A percentile compares a stretch with the other conserved stretches of the same genome.
phyloP scores from a whole-genome alignment of 37 sponge, comb jelly and placozoan genomes.

The Cladorhizidae sp. region DNA sequence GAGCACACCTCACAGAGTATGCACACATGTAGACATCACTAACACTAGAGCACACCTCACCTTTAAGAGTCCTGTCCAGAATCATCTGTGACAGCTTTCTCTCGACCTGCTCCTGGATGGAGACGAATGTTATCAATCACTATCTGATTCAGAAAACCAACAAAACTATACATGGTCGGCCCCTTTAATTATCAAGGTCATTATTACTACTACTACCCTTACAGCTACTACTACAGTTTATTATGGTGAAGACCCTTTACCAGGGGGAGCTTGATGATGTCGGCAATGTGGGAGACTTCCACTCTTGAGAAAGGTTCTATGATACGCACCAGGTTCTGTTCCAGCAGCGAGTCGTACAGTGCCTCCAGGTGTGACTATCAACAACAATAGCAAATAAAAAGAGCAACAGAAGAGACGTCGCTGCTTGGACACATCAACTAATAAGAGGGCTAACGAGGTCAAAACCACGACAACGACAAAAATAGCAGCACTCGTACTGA shows the following conservation, averaged over 20 bases:
- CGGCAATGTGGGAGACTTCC: slow-evolving; percentile 89
- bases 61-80: slow-evolving; percentile 93
- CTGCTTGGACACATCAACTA: no score
- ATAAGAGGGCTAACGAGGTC: no score
- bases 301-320: slow-evolving; percentile 97
- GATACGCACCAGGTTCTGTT: slow-evolving; percentile 91
- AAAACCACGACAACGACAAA: no score
- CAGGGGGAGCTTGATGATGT: slow-evolving; percentile 85
- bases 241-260: slow-evolving; percentile 29
- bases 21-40: no score
- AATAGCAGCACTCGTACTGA: no score
- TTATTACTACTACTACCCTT: no score
- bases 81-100: slow-evolving; percentile 97
- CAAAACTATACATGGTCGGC: no score
- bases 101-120: slow-evolving; percentile 91
- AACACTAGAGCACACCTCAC: slow-evolving; percentile 26
- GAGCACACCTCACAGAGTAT: no score
- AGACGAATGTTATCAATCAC: no score
- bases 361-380: slow-evolving; percentile 84
- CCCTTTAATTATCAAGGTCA: no score
- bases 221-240: no score
- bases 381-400: neutral
- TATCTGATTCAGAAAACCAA: no score
- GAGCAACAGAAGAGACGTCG: neutral
- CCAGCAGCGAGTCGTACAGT: slow-evolving; percentile 90